These are phyloP conservation scores for Adela reaumurella DNA, from an alignment of 2,888 invertebrate species.

Conservation along the genomic window DNA sequence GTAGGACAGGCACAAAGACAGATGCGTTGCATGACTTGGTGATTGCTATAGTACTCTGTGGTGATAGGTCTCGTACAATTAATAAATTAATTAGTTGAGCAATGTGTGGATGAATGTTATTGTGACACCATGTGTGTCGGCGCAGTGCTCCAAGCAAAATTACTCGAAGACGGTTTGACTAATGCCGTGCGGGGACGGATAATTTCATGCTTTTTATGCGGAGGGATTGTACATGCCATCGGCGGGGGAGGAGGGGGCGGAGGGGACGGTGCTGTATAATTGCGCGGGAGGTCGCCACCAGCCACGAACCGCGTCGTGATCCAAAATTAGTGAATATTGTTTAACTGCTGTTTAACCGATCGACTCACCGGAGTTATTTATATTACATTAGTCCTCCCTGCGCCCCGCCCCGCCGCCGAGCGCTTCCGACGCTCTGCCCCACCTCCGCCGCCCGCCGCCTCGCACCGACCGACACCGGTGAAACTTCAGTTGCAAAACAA, in stretches of 20 bases:
- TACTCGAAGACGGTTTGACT: background rate
- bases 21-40: too few relatives aligned
- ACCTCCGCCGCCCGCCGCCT: constrained; percentile 7
- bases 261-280: background rate
- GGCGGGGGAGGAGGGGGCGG: background rate
- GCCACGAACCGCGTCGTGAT: background rate
- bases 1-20: too few relatives aligned
- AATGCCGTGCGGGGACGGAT: background rate
- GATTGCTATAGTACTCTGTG: too few relatives aligned
- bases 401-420: constrained; percentile 4
- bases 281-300: background rate
- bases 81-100: too few relatives aligned
- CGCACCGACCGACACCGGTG: constrained; percentile 1
- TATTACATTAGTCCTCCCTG: constrained; percentile 4
- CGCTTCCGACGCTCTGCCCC: constrained; percentile 9
- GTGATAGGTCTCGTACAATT: too few relatives aligned
- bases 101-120: too few relatives aligned
- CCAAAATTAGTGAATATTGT: background rate
- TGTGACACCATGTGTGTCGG: too few relatives aligned
- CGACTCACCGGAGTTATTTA: background rate
- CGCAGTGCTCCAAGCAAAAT: background rate
- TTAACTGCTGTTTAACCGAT: background rate
- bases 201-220: background rate
- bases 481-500: background rate
- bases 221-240: background rate